Evolutionary conservation across 2,888 invertebrate species (phyloP), one percentile per base, ranked within the genome.

Genomic region (Xanthia icteritia): DNA sequence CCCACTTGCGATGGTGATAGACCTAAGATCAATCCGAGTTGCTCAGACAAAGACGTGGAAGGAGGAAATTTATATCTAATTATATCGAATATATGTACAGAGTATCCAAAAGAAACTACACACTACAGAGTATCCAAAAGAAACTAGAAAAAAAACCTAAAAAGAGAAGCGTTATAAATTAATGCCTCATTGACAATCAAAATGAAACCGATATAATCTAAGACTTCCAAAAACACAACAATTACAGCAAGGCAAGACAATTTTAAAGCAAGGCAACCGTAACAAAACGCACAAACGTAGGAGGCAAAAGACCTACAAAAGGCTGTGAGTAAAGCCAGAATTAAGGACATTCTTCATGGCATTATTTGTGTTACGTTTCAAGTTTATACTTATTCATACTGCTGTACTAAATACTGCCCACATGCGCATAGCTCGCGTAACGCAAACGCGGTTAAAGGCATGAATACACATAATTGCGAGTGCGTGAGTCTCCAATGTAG

Each of bases 381-480:
- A 81, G 89, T 86, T 88, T 86, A 89, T 88, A 88, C 85, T 83
- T 86, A 87, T 84, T 77, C 84, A 82, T 82, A 79, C 69, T 64
- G 77, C 73, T 81, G 83, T 79, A 89, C 85, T 89, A 86, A 88
- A 89, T 83, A 87, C 84, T 85, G 82, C 83, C 86, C 82, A 89
- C 88, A 88, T 85, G 83, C 75, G 80, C 83, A 89, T 88, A 89
- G 78, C 80, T 82, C 80, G 75, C 89, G 87, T 88, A 81, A 82
- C 82, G 77, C 79, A 85, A 86, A 87, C 83, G 89, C 81, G 85
- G 89, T 88, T 88, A 86, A 86, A 89, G 79, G 88, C 88, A 90
- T 91, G 89, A 91, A 90, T 90, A 90, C 91, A 90, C 88, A 91
- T 92, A 92, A 93, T 93, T 91, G 91, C 88, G 77, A 90, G 79